Base-by-base conservation (phyloP, 1,140 invertebrate genomes). In the Drosophila teissieri region DNA sequence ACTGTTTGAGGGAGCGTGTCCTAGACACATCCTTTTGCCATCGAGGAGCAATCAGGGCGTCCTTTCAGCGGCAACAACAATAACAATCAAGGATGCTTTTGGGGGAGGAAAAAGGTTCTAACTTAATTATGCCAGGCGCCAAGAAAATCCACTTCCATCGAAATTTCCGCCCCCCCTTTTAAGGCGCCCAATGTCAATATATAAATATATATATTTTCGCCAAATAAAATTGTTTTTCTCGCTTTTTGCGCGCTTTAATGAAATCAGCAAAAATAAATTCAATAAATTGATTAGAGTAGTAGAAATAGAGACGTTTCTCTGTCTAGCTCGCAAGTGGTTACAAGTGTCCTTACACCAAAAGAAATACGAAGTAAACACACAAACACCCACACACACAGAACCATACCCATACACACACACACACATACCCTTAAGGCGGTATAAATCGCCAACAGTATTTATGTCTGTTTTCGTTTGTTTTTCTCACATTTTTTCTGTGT, bases 251-350 rank as follows among this genome's bases (percentile, higher is more conserved):
- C 57, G 69, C 82, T 86, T 86, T 86, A 86, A 86, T 86, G 68
- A 81, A 86, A 86, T 86, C 82, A 83, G 70, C 79, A 79, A 70
- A 51, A 68, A 86, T 79, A 78, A 88, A 86, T 88, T 88, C 79
- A 76, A 88, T 86, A 86, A 86, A 88, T 86, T 88, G 83, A 86
- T 88, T 82, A 88, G 74, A 64, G 72, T 34, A 39, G 42, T 48
- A 34, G 6, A 6, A 19, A 11, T 6, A 10, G 44, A 40, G 37
- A 51, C 15, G 31, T 31, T 45, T 24, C 4, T 14, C 49, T 53
- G 48, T n/a, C 49, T 46, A 37, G 44, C 63, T 48, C 48, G 24
- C 55, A 83, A 86, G 78, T 81, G 82, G 82, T 84, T 84, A 79
- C 80, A 83, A 83, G 80, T 84, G 80, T 75, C 73, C 73, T 49